These are phyloP conservation scores for Hypena proboscidalis DNA, from an alignment of 2,888 invertebrate genomes.

Conservation along the genomic window DNA sequence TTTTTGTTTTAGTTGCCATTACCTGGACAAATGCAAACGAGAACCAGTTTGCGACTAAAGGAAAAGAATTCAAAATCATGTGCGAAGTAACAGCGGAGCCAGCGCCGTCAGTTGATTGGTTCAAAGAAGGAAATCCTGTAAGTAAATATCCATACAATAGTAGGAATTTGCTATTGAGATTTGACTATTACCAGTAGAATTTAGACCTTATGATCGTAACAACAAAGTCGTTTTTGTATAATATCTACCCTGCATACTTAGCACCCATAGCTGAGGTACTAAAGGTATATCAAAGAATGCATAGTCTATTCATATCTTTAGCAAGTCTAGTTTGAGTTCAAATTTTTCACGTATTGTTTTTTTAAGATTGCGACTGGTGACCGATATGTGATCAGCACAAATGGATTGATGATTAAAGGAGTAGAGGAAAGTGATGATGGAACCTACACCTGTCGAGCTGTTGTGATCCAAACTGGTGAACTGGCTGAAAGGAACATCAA, in stretches of 20 bases:
- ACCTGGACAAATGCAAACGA: conserved; percentile 94
- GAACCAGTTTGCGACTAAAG: conserved; percentile 92
- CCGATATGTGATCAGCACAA: conserved; percentile 89
- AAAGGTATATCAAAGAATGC: too few relatives aligned
- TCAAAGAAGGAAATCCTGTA: conserved; percentile 90
- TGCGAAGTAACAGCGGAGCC: conserved; percentile 95
- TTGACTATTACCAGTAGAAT: not conserved
- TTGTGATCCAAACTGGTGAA: conserved; percentile 92
- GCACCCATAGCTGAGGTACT: too few relatives aligned
- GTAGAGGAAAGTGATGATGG: conserved; percentile 94
- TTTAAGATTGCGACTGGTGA: conserved; percentile 87
- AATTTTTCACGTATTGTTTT: not conserved
- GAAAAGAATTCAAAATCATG: conserved; percentile 90
- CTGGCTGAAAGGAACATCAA: conserved; percentile 91
- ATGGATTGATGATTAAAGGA: conserved; percentile 91
- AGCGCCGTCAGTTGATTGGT: conserved; percentile 94
- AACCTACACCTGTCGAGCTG: conserved; percentile 94
- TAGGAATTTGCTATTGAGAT: not conserved
- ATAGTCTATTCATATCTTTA: too few relatives aligned
- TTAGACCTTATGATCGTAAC: too few relatives aligned
- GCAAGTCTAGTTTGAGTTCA: not conserved
- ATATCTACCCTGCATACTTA: too few relatives aligned
- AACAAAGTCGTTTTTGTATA: too few relatives aligned
- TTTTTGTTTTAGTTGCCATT: conserved; percentile 89
- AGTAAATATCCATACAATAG: conserved; percentile 41